phyloP scores from a whole-genome alignment of 2,888 invertebrate genomes.

The Stenotaenia linearis region DNA sequence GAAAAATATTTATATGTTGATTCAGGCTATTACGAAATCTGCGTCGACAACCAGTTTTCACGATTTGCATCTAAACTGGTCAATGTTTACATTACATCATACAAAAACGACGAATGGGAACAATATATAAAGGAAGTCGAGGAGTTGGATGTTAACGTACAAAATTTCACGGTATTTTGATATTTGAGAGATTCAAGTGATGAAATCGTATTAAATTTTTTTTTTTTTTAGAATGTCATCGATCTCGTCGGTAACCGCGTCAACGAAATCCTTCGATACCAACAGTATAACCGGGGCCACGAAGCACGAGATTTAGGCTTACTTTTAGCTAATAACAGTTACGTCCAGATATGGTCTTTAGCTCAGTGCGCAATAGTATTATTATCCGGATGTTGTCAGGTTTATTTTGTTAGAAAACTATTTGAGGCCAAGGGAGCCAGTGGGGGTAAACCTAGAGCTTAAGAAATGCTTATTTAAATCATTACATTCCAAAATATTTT shows the following conservation, averaged over 20 bases:
- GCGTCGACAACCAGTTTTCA: conserved; percentile 89
- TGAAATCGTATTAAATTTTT: background rate
- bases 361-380: conserved; percentile 77
- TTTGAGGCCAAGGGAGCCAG: conserved; percentile 64
- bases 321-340: conserved; percentile 71
- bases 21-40: conserved; percentile 80
- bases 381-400: conserved; percentile 70
- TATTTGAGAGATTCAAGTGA: background rate
- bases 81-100: conserved; percentile 83
- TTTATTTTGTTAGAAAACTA: conserved; percentile 80
- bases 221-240: conserved; percentile 37
- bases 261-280: conserved; percentile 64
- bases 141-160: conserved; percentile 76
- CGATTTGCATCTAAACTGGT: conserved; percentile 83
- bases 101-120: conserved; percentile 87
- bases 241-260: conserved; percentile 40
- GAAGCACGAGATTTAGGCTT: conserved; percentile 78
- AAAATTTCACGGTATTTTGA: conserved; percentile 76
- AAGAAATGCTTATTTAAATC: conserved; percentile 48
- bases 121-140: conserved; percentile 83
- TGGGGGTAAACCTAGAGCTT: conserved; percentile 52
- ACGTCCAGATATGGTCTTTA: conserved; percentile 84
- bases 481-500: conserved; percentile 51
- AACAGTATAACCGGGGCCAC: conserved; percentile 70
- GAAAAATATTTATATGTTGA: background rate